Conservation (phyloP, 2,888 invertebrate species). For the Venustoraphidia nigricollis region DNA sequence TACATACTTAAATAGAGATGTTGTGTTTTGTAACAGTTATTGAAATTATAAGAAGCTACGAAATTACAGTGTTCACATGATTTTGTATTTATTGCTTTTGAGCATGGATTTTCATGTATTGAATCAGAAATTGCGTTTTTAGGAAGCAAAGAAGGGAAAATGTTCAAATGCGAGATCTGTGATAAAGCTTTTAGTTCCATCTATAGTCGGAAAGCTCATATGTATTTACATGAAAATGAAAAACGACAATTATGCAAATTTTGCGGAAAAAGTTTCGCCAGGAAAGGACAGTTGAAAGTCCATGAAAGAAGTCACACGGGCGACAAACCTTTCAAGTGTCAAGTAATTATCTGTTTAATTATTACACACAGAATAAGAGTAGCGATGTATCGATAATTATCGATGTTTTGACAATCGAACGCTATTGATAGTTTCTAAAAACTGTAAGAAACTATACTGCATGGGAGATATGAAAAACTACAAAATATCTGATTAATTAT, state of each 20-base stretch:
- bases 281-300: conserved; percentile 24
- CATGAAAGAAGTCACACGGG: conserved; percentile 30
- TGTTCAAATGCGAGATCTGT: conserved; percentile 23
- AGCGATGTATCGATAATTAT: too few relatives aligned
- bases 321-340: conserved; percentile 33
- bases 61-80: neutral
- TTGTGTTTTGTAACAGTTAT: too few relatives aligned
- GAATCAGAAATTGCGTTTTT: too few relatives aligned
- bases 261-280: conserved; percentile 23
- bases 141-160: conserved; percentile 10
- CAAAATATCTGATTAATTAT: neutral
- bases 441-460: too few relatives aligned
- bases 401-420: too few relatives aligned
- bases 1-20: too few relatives aligned
- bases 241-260: conserved; percentile 21
- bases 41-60: neutral
- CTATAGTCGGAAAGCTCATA: conserved; percentile 29
- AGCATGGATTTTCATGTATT: too few relatives aligned
- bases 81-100: too few relatives aligned
- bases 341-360: conserved; percentile 15
- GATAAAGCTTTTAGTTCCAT: conserved; percentile 27
- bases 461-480: too few relatives aligned
- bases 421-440: too few relatives aligned
- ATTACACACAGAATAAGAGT: too few relatives aligned
- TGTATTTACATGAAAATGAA: conserved; percentile 26